Evolutionary conservation across 2,113 vertebrate genomes (phyloP), one percentile per base, ranked within the genome.

Genomic region (human (Homo sapiens)): DNA sequence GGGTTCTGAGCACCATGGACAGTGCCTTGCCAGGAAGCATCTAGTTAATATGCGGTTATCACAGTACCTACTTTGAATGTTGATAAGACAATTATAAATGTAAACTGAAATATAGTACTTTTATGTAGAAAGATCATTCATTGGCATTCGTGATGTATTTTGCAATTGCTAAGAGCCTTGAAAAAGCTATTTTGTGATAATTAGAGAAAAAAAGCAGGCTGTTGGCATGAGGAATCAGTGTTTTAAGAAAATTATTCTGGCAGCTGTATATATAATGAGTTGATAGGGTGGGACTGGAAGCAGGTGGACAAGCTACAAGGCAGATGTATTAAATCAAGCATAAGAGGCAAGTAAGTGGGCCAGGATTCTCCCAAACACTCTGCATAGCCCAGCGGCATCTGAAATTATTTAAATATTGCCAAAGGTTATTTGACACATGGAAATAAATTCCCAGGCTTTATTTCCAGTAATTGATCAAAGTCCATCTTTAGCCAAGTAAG

Each of bases 121-220:
- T 92, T 78, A 79, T 90, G 75, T 25, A 59, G n/a, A 94, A 90
- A 92, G 43, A 68, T 89, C 38, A 72, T 30, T 96, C 45, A 64
- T 7, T 35, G 16, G 12, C 17, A 30, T 87, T 95, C 50, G 27
- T 17, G 16, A 61, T 78, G 23, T 83, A 27, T 76, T 25, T 52
- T 82, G 10, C 48, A 79, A 97, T 96, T 89, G 59, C 50, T 92
- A n/a, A 93, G 45, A 96, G 48, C n/a, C 68, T 92, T 76, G 83
- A 43, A 86, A 97, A 94, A 27, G 3, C 32, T 76, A 12, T 70
- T 95, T 76, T 45, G 11, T 38, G 70, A 43, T 45, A 86, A 79
- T 73, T 96, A 52, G 25, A 43, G 32, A 6, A 3, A 32, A 59
- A 38, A 72, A 84, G 35, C 18, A 89, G 55, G 73, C 25, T 1